A percentile compares a stretch with the other conserved stretches of the same genome.
Evolutionary conservation across 1,140 invertebrate genomes (phyloP).

Genomic region (honey bee (Apis mellifera)): DNA sequence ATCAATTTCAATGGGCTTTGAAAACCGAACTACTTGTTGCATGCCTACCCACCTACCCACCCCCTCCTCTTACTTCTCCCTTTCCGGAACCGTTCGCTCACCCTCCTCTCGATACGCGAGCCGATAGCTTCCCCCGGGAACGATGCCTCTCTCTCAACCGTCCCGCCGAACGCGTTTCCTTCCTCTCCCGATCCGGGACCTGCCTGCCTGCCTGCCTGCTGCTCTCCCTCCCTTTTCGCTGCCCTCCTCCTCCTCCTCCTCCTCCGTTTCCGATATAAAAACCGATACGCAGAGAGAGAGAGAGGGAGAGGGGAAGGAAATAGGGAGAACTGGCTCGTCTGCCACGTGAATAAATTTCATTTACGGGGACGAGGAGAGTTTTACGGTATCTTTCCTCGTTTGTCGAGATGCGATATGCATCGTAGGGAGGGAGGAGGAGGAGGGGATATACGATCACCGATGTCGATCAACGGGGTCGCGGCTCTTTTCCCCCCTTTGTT

Average conservation of each 20-base stretch:
- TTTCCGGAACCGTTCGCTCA: constrained; percentile 68
- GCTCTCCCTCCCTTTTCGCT: constrained; percentile 6
- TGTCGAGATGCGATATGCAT: constrained; percentile 34
- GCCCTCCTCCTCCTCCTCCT: neutral
- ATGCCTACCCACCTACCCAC: constrained; percentile 70
- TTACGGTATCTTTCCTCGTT: constrained; percentile 36
- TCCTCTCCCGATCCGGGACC: constrained; percentile 58
- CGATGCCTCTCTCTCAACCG: constrained; percentile 75
- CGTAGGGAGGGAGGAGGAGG: constrained; percentile 6
- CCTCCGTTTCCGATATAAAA: too few species aligned
- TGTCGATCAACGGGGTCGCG: constrained; percentile 47
- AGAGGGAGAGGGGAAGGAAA: too few species aligned
- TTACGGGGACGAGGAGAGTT: neutral
- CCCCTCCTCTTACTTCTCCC: constrained; percentile 45
- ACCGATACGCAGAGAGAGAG: too few species aligned
- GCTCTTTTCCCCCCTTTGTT: constrained; percentile 47
- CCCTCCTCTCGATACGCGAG: constrained; percentile 81
- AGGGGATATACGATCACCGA: constrained; percentile 23
- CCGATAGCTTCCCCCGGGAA: constrained; percentile 81
- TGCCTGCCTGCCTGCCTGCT: constrained; percentile 1
- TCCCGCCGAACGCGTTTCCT: constrained; percentile 68
- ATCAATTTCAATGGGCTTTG: constrained; percentile 83
- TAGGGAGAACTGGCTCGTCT: neutral
- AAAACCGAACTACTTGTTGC: constrained; percentile 83
- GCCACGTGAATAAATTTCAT: constrained; percentile 30